Evolutionary conservation across 2,888 invertebrate species (phyloP), one percentile per base, ranked within the genome.

Genomic region (Actias luna): DNA sequence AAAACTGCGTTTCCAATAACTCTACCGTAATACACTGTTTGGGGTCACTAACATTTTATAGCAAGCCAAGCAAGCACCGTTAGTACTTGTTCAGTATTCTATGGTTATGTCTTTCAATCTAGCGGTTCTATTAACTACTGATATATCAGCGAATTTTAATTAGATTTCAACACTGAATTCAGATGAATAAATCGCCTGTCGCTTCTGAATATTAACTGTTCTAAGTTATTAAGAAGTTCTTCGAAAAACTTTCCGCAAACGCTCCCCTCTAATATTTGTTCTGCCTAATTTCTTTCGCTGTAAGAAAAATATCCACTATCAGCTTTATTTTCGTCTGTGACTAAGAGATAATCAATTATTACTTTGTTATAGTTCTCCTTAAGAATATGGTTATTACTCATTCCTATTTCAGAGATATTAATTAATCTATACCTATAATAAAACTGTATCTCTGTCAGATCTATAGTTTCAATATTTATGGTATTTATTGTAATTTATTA

Each of bases 201-300:
- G 16, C 29, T n/a, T 66, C 71, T 74, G 3, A 16, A 8, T 2
- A 55, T 18, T 55, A 29, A 29, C 0, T 83, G 74, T 58, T 79
- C 79, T 83, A 64, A 76, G 82, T 74, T 77, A 75, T 75, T 68
- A 78, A 71, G 71, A 79, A 81, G 74, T 83, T 83, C 68, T 68
- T 66, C 61, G 67, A 63, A 66, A 73, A 67, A 79, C 73, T 74
- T 77, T 71, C 66, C 73, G 35, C 29, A 3, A 55, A 29, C 71
- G 64, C 71, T 68, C 76, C 65, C 80, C 82, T 83, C 76, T 74
- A 76, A 78, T 83, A 81, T 84, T 84, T 85, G 80, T 76, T 80
- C 80, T 71, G 76, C 79, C 80, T 83, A 84, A 85, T 85, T 84
- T 84, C 84, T 81, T 76, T 63, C 71, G 76, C 75, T 68, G 71